These are phyloP conservation scores for Metacarcinus magister DNA, from an alignment of 2,888 invertebrate species.

Conservation along the genomic window DNA sequence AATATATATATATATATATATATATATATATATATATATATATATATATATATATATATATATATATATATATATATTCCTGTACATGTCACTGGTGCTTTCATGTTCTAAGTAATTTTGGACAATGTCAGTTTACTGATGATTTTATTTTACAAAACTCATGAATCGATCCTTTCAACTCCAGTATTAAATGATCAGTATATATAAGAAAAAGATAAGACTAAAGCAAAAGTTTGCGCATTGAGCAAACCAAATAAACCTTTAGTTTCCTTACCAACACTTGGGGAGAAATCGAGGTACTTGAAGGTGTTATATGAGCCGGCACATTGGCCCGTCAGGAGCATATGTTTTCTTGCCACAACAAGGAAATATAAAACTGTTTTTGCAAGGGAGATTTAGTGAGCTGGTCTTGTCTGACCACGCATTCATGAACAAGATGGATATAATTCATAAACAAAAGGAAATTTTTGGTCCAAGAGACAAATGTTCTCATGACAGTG, in stretches of 20 bases:
- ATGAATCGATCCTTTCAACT: too few relatives aligned
- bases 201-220: too few relatives aligned
- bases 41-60: too few relatives aligned
- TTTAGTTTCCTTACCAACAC: background rate
- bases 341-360: background rate
- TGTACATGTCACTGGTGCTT: too few relatives aligned
- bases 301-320: background rate
- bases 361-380: background rate
- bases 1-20: too few relatives aligned
- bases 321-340: background rate
- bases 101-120: too few relatives aligned
- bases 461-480: background rate
- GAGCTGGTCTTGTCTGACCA: background rate
- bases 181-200: too few relatives aligned
- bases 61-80: too few relatives aligned
- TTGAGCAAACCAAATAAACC: background rate
- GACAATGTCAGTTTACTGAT: too few relatives aligned
- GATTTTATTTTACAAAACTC: too few relatives aligned
- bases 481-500: background rate
- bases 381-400: background rate
- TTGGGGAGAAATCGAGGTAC: background rate
- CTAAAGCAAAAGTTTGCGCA: background rate
- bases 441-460: conserved; percentile 27
- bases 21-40: too few relatives aligned
- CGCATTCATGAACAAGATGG: background rate